Evolutionary conservation across 2,888 invertebrate genomes (phyloP).

Genomic region (Euproctis similis): DNA sequence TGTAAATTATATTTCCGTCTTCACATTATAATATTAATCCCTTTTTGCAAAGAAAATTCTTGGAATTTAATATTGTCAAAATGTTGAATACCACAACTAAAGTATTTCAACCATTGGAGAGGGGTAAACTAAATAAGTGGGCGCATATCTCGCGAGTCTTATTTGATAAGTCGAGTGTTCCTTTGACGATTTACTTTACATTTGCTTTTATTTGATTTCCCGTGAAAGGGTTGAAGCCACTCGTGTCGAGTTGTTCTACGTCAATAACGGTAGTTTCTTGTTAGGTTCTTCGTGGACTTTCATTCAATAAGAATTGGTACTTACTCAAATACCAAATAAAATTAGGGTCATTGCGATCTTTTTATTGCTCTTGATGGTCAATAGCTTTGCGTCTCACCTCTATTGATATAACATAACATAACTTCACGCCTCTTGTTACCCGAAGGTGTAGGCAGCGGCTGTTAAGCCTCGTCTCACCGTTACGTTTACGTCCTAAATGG

Average conservation of each 20-base stretch:
- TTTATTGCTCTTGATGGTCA: too few relatives aligned
- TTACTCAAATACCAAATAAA: too few relatives aligned
- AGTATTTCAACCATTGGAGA: constrained; percentile 8
- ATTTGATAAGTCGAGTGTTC: constrained; percentile 9
- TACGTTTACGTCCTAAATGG: too few relatives aligned
- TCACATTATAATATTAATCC: too few relatives aligned
- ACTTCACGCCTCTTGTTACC: too few relatives aligned
- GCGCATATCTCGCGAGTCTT: constrained; percentile 8
- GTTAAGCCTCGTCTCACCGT: too few relatives aligned
- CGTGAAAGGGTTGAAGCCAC: constrained; percentile 12
- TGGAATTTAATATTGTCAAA: constrained; percentile 17
- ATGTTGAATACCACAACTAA: constrained; percentile 11
- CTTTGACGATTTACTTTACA: constrained; percentile 10
- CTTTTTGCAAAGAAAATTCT: constrained; percentile 4
- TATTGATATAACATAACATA: too few relatives aligned
- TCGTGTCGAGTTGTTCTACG: constrained; percentile 17
- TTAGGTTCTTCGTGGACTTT: constrained; percentile 11
- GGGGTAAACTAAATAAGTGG: constrained; percentile 12
- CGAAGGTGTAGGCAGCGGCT: too few relatives aligned
- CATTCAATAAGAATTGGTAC: too few relatives aligned
- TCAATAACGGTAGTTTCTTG: constrained; percentile 12
- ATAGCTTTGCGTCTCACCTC: too few relatives aligned
- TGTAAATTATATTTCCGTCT: too few relatives aligned
- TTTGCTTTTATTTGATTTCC: constrained; percentile 13
- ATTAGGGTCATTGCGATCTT: too few relatives aligned